These are phyloP conservation scores for Macrobrachium nipponense DNA, from an alignment of 1,140 invertebrate species.

Conservation along the genomic window DNA sequence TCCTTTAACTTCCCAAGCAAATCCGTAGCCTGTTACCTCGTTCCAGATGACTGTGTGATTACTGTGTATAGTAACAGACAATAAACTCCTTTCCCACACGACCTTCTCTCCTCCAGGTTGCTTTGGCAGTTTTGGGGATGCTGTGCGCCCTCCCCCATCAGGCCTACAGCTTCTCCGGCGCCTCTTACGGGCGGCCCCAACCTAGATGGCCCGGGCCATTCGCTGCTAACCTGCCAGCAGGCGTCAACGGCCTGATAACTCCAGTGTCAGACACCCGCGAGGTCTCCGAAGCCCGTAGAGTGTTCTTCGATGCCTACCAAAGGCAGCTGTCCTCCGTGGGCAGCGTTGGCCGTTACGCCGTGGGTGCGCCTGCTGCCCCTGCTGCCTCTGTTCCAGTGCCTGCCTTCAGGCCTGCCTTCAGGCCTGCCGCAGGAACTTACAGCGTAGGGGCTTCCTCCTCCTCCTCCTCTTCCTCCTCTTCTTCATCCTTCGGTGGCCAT, in stretches of 20 bases:
- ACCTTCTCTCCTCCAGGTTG: conserved; percentile 14
- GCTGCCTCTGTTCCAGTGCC: neutral
- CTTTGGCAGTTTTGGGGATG: conserved; percentile 42
- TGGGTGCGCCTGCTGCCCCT: neutral
- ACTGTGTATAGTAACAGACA: neutral
- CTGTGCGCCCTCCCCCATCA: conserved; percentile 25
- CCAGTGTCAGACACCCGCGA: conserved; percentile 6
- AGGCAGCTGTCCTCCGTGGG: neutral
- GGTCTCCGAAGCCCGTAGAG: neutral
- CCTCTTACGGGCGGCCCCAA: neutral
- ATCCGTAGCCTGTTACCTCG: neutral
- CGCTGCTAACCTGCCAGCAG: conserved; percentile 37
- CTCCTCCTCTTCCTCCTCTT: too few relatives aligned
- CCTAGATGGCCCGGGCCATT: conserved; percentile 35
- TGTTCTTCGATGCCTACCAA: neutral
- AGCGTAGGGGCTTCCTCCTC: too few relatives aligned
- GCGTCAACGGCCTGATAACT: conserved; percentile 20
- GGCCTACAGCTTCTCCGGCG: conserved; percentile 6
- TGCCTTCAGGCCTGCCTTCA: neutral
- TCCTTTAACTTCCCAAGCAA: too few relatives aligned
- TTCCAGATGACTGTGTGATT: neutral
- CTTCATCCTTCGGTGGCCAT: too few relatives aligned
- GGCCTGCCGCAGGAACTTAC: too few relatives aligned
- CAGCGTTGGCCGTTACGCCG: neutral
- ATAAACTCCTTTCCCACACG: too few relatives aligned